Evolutionary conservation across 2,113 vertebrate species (phyloP).

Genomic region (Vulpes vulpes): DNA sequence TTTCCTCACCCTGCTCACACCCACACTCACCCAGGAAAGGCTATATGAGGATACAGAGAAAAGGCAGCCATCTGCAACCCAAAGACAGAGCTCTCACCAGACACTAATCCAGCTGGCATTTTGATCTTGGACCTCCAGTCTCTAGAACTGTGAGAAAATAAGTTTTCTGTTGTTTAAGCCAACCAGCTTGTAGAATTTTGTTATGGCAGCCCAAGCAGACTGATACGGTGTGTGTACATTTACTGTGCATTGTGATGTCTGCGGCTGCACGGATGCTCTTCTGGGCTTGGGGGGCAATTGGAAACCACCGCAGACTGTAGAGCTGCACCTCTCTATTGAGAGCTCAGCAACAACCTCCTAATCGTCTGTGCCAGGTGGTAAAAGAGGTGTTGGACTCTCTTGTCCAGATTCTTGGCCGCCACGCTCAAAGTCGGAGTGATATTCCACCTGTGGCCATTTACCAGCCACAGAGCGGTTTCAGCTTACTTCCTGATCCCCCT

Average conservation of each 20-base stretch:
- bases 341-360: constrained; percentile 73
- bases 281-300: constrained; percentile 68
- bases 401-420: constrained; percentile 51
- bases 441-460: constrained; percentile 78
- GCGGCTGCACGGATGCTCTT: constrained; percentile 34
- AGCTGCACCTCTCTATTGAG: constrained; percentile 58
- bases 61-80: not conserved
- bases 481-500: not conserved
- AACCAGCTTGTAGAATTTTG: not conserved
- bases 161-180: not conserved
- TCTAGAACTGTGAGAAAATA: not conserved
- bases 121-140: not conserved
- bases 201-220: not conserved
- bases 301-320: constrained; percentile 76
- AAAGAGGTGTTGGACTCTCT: constrained; percentile 79
- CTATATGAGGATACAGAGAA: not conserved
- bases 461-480: not conserved
- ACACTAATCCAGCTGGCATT: not conserved
- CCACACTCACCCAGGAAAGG: not conserved
- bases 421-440: constrained; percentile 72
- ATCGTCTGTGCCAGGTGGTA: constrained; percentile 45
- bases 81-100: not conserved
- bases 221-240: not conserved
- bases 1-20: not conserved
- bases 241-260: constrained; percentile 64